Conservation (phyloP, 2,113 vertebrate species). For the Spermophilus dauricus region DNA sequence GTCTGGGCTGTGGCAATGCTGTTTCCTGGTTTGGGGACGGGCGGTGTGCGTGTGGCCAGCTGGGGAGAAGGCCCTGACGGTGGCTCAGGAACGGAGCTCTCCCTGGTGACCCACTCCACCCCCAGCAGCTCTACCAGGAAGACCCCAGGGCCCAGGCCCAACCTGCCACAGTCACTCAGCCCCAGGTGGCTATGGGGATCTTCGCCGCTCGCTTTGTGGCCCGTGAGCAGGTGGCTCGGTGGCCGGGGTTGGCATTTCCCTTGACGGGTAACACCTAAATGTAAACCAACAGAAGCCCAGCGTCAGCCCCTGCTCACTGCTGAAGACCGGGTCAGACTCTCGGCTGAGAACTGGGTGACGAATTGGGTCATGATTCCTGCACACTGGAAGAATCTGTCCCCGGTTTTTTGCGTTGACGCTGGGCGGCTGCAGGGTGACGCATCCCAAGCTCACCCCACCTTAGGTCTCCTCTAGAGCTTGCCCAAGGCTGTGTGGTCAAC, state of each 20-base stretch:
- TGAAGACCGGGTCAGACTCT: accelerated
- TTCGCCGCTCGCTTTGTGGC: too few species aligned
- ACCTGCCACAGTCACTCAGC: not conserved
- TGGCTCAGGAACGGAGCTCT: accelerated
- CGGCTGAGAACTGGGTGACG: not conserved
- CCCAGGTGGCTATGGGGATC: too few species aligned
- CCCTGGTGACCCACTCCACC: accelerated
- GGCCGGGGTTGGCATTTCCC: too few species aligned
- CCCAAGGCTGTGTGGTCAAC: not conserved
- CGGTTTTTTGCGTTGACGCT: accelerated
- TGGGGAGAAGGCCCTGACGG: not conserved
- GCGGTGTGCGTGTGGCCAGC: too few species aligned
- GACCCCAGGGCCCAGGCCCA: not conserved
- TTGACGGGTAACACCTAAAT: too few species aligned
- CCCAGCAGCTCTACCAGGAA: not conserved
- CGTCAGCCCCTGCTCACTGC: too few species aligned
- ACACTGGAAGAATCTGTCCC: not conserved
- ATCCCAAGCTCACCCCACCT: not conserved
- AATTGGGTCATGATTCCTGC: not conserved
- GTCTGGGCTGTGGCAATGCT: not conserved
- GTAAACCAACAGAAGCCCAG: too few species aligned
- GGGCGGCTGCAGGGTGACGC: too few species aligned
- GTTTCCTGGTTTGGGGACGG: not conserved
- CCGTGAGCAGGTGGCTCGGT: too few species aligned
- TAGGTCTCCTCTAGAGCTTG: not conserved